Base-by-base conservation (phyloP, 2,888 invertebrate genomes). In the Drosophila diplacantha region DNA sequence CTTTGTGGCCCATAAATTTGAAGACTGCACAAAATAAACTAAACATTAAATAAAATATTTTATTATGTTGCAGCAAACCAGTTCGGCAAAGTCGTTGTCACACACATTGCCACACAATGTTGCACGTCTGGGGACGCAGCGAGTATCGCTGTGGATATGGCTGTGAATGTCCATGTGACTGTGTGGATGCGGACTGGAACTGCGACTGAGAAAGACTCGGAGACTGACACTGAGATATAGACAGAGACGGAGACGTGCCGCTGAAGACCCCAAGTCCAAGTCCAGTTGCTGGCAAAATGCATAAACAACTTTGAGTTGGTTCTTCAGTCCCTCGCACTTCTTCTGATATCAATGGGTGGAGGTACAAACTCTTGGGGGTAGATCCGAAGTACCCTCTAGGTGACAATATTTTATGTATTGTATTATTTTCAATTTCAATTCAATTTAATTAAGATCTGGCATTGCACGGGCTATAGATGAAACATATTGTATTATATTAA, bases 1-100 rank as follows among this genome's bases (percentile, higher is more conserved):
- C 67, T 52, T 76, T 72, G 76, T 76, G 64, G 74, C 53, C 53
- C 72, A 77, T 78, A 63, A 74, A 74, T 78, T 81, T 73, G 68
- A 68, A 66, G 74, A 71, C 69, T 69, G 59, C 54, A 72, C 74
- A 65, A 74, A 69, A 75, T 67, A 82, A 82, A 80, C 81, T 77
- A 75, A 80, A 74, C 83, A 81, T 78, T 80, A 79, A 80, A 82
- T 85, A 81, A 82, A 85, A 85, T 85, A 83, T 85, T 80, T 82
- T 80, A 80, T 82, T 80, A 74, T 79, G 81, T 72, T 77, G 79
- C 71, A 60, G 58, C 56, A 65, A 65, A 77, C 80, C 76, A 74
- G 76, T 82, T 78, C 63, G 54, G n/a, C 59, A 31, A 41, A 49
- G 52, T 53, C 60, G 44, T 65, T 65, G 69, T 59, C 54, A 43